Percentiles rank a stretch among this genome's conserved stretches.
phyloP scores from a whole-genome alignment of 92 coral and sea anemone species.

The Galaxea fascicularis region DNA sequence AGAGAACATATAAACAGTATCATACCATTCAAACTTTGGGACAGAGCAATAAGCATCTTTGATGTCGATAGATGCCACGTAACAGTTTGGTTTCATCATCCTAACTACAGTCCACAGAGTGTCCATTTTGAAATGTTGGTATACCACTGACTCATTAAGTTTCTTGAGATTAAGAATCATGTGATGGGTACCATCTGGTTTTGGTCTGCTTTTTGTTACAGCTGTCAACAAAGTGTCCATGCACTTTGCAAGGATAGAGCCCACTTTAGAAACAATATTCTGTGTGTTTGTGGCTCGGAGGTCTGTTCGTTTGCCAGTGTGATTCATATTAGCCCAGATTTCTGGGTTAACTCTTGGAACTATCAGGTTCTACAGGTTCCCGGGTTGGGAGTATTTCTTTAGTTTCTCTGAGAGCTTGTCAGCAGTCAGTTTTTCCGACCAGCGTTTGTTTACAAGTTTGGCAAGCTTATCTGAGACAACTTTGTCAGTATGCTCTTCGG shows the following conservation, averaged over 20 bases:
- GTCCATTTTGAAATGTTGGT: slow-evolving; percentile 72
- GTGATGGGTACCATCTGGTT: background rate
- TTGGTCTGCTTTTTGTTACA: slow-evolving; percentile 17
- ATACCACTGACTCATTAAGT: slow-evolving; percentile 45
- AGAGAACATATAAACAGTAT: slow-evolving; percentile 45
- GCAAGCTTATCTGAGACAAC: slow-evolving; percentile 51
- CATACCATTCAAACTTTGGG: slow-evolving; percentile 58
- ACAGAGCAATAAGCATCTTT: slow-evolving; percentile 57
- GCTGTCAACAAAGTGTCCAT: slow-evolving; percentile 38
- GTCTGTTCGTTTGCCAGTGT: slow-evolving; percentile 32
- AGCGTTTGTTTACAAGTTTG: slow-evolving; percentile 22
- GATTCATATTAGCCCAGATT: slow-evolving; percentile 22
- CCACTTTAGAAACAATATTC: slow-evolving; percentile 50
- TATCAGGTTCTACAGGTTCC: slow-evolving; percentile 27
- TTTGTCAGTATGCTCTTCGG: slow-evolving; percentile 49
- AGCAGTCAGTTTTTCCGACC: slow-evolving; percentile 24
- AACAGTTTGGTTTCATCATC: slow-evolving; percentile 56
- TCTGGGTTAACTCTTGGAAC: slow-evolving; percentile 41
- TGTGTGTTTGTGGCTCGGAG: slow-evolving; percentile 46
- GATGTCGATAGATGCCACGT: slow-evolving; percentile 56
- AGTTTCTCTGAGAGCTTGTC: slow-evolving; percentile 11
- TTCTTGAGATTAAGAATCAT: slow-evolving; percentile 55
- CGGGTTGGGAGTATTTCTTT: slow-evolving; percentile 40
- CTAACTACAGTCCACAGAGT: slow-evolving; percentile 41
- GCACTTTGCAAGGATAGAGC: slow-evolving; percentile 44